Evolutionary conservation across 1,140 invertebrate genomes (phyloP).

Genomic region (Zaprionus nigranus): DNA sequence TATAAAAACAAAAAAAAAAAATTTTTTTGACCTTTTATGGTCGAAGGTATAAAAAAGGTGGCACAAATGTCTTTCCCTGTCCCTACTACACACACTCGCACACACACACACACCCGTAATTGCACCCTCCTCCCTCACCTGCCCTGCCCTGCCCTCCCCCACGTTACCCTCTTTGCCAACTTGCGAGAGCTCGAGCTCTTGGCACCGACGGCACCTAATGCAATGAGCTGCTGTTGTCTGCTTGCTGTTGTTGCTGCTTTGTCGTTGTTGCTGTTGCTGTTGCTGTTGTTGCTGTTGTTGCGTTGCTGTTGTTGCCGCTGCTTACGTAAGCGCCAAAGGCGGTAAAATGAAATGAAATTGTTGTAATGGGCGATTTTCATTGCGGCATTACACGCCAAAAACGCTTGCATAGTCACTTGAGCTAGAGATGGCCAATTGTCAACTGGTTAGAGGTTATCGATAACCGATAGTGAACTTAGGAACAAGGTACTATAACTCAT

Average conservation of each 20-base stretch:
- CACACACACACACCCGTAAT: constrained; percentile 1
- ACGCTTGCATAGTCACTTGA: constrained; percentile 44
- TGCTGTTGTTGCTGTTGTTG: constrained; percentile 35
- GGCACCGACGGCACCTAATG: constrained; percentile 54
- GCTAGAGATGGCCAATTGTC: constrained; percentile 31
- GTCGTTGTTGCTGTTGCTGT: constrained; percentile 39
- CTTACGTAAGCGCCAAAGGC: constrained; percentile 76
- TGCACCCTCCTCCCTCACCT: not conserved
- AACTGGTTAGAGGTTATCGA: not conserved
- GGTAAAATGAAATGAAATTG: constrained; percentile 79
- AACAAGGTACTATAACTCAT: no score
- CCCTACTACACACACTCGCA: constrained; percentile 13
- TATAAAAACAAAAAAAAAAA: constrained; percentile 18
- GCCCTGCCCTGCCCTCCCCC: not conserved
- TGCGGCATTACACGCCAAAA: constrained; percentile 72
- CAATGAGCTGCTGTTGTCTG: constrained; percentile 39
- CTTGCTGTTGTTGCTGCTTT: constrained; percentile 32
- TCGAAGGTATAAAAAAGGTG: no score
- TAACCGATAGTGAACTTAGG: not conserved
- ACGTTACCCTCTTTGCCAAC: constrained; percentile 5
- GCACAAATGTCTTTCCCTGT: constrained; percentile 71
- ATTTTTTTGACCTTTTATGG: no score
- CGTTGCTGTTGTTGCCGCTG: constrained; percentile 34
- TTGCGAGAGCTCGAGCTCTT: constrained; percentile 41
- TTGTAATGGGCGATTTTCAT: constrained; percentile 80